These are phyloP conservation scores for Agrochola macilenta DNA, from an alignment of 2,888 invertebrate species.

Conservation along the genomic window DNA sequence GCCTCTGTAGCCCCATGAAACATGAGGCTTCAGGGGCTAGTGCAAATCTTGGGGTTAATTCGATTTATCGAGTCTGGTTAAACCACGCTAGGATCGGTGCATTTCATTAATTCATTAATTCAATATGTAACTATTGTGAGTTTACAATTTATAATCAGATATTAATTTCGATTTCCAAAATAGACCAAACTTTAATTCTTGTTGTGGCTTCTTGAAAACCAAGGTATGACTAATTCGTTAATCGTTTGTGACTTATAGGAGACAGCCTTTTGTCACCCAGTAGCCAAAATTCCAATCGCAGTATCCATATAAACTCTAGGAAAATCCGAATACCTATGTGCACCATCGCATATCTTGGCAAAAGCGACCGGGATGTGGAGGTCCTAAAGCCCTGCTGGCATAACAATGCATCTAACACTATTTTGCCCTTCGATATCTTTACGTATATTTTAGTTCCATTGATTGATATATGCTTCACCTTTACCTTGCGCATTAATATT, in stretches of 20 bases:
- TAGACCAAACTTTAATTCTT: neutral
- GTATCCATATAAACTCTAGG: conserved; percentile 37
- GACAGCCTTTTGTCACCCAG: neutral
- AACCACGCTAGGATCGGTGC: too few relatives aligned
- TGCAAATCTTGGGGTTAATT: too few relatives aligned
- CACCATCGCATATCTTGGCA: conserved; percentile 47
- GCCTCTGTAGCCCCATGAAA: too few relatives aligned
- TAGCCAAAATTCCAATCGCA: conserved; percentile 44
- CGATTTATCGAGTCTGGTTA: too few relatives aligned
- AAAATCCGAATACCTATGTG: conserved; percentile 47
- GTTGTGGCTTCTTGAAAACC: neutral
- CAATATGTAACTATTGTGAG: neutral
- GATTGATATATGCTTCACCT: too few relatives aligned
- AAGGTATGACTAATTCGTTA: neutral
- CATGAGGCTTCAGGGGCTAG: too few relatives aligned
- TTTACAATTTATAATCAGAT: neutral
- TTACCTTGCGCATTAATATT: too few relatives aligned
- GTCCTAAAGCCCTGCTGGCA: conserved; percentile 7
- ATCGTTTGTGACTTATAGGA: neutral
- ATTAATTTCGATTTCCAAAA: neutral
- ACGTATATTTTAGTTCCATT: too few relatives aligned
- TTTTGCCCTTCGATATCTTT: conserved; percentile 10
- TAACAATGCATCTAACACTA: conserved; percentile 24
- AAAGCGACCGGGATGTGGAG: conserved; percentile 40
- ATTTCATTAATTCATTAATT: too few relatives aligned